phyloP scores from a whole-genome alignment of 2,113 vertebrate genomes.

The Pachypanchax playfairii region DNA sequence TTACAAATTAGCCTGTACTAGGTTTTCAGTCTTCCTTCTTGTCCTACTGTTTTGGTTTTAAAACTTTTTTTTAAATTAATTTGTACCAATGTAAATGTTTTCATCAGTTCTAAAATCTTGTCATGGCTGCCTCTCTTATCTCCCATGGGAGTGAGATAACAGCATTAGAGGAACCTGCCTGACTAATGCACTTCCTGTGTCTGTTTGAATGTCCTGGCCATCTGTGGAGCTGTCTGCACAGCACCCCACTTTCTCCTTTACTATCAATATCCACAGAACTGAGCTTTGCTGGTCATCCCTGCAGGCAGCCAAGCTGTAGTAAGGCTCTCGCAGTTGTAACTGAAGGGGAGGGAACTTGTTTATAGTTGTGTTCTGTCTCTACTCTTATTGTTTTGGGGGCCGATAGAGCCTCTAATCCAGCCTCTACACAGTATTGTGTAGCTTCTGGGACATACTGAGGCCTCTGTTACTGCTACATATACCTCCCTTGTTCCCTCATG shows the following conservation, averaged over 20 bases:
- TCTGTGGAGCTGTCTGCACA: slow-evolving; percentile 47
- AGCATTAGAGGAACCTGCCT: slow-evolving; percentile 57
- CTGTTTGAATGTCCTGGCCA: slow-evolving; percentile 34
- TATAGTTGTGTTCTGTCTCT: slow-evolving; percentile 37
- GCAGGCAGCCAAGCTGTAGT: slow-evolving; percentile 45
- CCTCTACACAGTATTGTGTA: slow-evolving; percentile 51
- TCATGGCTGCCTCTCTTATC: slow-evolving; percentile 42
- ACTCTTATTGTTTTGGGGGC: slow-evolving; percentile 48
- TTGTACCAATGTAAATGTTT: too few relatives aligned
- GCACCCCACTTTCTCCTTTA: slow-evolving; percentile 50
- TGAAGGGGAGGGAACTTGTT: slow-evolving; percentile 22
- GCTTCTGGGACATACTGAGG: slow-evolving; percentile 64
- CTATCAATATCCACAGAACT: slow-evolving; percentile 64
- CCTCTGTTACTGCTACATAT: slow-evolving; percentile 31
- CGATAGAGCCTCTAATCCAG: slow-evolving; percentile 25
- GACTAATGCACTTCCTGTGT: slow-evolving; percentile 70
- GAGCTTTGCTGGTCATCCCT: slow-evolving; percentile 46
- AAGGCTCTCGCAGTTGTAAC: slow-evolving; percentile 7
- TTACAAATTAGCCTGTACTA: slow-evolving; percentile 70
- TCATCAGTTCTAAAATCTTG: slow-evolving; percentile 39
- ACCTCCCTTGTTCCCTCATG: slow-evolving; percentile 30
- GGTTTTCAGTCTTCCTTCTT: slow-evolving; percentile 13
- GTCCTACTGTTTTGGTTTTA: too few relatives aligned
- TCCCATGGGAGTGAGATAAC: slow-evolving; percentile 57
- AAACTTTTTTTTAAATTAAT: too few relatives aligned